phyloP scores from a whole-genome alignment of 2,113 vertebrate genomes.

The Carassius auratus region DNA sequence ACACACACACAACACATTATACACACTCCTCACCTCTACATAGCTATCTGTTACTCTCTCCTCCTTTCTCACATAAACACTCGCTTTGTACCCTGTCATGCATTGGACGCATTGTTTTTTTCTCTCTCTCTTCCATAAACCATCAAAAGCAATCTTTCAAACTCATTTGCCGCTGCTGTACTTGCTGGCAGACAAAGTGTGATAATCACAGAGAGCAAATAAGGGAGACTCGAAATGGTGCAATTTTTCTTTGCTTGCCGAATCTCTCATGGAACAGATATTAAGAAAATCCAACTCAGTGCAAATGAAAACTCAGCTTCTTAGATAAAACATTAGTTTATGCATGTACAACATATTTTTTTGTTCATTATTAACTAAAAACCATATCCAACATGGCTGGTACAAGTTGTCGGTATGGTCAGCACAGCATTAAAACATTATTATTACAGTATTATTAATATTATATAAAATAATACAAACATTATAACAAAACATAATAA shows the following conservation, averaged over 20 bases:
- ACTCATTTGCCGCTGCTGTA: not conserved
- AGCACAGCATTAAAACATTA: no score
- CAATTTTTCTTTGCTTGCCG: not conserved
- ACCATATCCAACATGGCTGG: not conserved
- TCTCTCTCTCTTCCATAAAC: not conserved
- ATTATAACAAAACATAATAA: no score
- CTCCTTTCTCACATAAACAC: not conserved
- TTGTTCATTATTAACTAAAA: not conserved
- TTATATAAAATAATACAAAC: no score
- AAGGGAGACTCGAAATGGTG: not conserved
- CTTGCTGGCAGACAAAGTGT: not conserved
- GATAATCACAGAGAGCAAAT: not conserved
- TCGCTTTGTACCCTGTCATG: not conserved
- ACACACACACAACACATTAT: slow-evolving; percentile 26
- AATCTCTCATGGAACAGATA: not conserved
- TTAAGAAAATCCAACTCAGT: not conserved
- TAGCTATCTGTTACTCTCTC: not conserved
- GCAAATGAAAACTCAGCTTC: no score
- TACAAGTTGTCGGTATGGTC: not conserved
- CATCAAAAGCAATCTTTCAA: not conserved
- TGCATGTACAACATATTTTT: no score
- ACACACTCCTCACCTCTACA: slow-evolving; percentile 33
- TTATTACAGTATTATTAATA: no score
- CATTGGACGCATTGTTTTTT: not conserved
- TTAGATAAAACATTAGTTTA: no score